Base-by-base conservation (phyloP, 2,797 vertebrate genomes). In the Odontamblyopus lacepedii region DNA sequence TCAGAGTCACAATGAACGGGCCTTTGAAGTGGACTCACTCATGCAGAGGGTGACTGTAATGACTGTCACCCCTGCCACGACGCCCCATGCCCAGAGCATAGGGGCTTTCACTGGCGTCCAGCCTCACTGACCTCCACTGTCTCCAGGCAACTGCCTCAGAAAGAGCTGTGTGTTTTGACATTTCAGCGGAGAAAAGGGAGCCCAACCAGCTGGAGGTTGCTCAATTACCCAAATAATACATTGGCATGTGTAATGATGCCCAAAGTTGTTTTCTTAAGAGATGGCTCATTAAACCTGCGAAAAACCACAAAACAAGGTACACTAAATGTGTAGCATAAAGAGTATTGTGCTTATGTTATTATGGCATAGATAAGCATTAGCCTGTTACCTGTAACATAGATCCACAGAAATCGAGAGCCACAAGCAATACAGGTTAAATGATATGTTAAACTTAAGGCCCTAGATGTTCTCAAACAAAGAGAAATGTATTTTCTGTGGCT, bases 21-120 rank as follows among this genome's bases (percentile, higher is more conserved):
- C 82, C 88, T 92, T 90, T 92, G 84, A 90, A 87, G 89, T 79
- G 77, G 84, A 90, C 71, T 78, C 89, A 90, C 84, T 91, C 89
- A 89, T 89, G 90, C 90, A 90, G 84, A 91, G 79, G 72, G 80
- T 85, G 88, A 89, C 81, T 90, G 86, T 85, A 89, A 91, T 84
- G 87, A 89, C 88, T 84, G 83, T 88, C 87, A 79, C 83, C 82
- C 87, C 86, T 78, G 83, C 74, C 76, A 85, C 44, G 79, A 82
- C 73, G 84, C 86, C 80, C 83, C 76, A 67, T 81, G 82, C 84
- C 83, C 83, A 67, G 78, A 72, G 84, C 80, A 80, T 69, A 75
- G 81, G 86, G 87, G 89, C 89, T 87, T 92, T 88, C 80, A 90
- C 86, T 75, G 62, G 81, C 76, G 23, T 85, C 86, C 81, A 82